A percentile compares a stretch with the other conserved stretches of the same genome.
These are phyloP conservation scores for Cheilosia variabilis DNA, from an alignment of 2,888 invertebrate species.

Conservation along the genomic window DNA sequence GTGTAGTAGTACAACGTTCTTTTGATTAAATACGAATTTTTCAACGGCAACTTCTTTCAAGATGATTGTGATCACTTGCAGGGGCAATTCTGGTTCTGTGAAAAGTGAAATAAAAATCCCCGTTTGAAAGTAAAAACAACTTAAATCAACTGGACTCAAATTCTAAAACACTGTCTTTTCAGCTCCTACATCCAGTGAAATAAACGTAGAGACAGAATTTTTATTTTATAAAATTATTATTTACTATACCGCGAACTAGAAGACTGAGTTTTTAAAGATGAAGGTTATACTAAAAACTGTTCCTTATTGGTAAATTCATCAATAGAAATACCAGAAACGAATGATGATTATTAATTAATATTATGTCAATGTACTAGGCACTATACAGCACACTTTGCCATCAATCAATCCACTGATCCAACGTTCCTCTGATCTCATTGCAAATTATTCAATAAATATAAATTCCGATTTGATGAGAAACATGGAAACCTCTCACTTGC, in stretches of 20 bases:
- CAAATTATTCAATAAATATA: background rate
- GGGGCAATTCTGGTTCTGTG: no score
- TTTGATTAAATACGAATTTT: no score
- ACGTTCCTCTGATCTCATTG: constrained; percentile 9
- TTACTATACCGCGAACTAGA: background rate
- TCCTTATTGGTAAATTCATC: background rate
- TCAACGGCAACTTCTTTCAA: no score
- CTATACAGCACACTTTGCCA: background rate
- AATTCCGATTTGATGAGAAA: background rate
- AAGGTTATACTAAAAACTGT: background rate
- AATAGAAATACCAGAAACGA: constrained; percentile 1
- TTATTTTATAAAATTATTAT: no score
- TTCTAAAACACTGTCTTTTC: no score
- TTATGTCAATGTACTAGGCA: background rate
- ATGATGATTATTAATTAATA: constrained; percentile 1
- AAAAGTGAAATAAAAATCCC: no score
- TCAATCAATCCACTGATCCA: constrained; percentile 5
- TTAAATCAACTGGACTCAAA: no score
- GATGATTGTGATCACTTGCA: no score
- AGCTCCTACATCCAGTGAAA: no score
- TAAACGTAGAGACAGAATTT: no score
- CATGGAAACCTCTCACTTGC: background rate
- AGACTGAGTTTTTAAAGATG: background rate
- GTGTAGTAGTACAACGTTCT: no score
- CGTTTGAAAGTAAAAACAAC: no score